Conservation (phyloP, 2,113 vertebrate genomes). For the Ophthalmolycus amberensis region DNA sequence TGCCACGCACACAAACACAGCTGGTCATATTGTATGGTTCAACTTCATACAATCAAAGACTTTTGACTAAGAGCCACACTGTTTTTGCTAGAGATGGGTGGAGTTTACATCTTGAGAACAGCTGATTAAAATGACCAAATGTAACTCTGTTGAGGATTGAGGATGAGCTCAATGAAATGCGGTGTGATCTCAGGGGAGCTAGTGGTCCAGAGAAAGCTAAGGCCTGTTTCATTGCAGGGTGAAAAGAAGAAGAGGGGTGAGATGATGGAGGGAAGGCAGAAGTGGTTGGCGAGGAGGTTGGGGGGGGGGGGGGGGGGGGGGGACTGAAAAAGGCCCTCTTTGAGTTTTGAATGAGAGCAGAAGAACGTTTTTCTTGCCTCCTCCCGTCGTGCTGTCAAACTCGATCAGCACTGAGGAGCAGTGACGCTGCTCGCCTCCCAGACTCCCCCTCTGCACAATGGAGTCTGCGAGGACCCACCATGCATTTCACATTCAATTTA, state of each 20-base stretch:
- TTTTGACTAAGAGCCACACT: background rate
- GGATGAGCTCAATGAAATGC: slow-evolving; percentile 63
- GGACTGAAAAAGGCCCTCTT: slow-evolving; percentile 96
- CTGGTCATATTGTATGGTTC: background rate
- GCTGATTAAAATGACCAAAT: slow-evolving; percentile 23
- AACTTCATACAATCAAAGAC: slow-evolving; percentile 16
- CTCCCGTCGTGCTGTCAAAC: slow-evolving; percentile 98
- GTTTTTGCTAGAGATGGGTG: background rate
- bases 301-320: background rate
- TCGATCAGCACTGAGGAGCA: slow-evolving; percentile 92
- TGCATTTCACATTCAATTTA: slow-evolving; percentile 99
- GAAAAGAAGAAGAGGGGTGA: slow-evolving; percentile 70
- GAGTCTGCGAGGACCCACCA: slow-evolving; percentile 92
- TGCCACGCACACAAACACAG: slow-evolving; percentile 12
- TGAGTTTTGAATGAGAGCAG: slow-evolving; percentile 88
- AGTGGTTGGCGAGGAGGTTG: slow-evolving; percentile 25
- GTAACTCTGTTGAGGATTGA: slow-evolving; percentile 59
- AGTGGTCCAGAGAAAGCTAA: slow-evolving; percentile 57
- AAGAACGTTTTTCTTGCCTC: slow-evolving; percentile 89
- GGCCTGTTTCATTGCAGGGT: slow-evolving; percentile 70
- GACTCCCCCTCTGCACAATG: slow-evolving; percentile 89
- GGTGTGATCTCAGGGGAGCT: slow-evolving; percentile 65
- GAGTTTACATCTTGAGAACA: slow-evolving; percentile 18
- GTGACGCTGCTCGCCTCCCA: slow-evolving; percentile 84
- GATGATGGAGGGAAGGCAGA: slow-evolving; percentile 64